Conservation (phyloP, 1,140 invertebrate genomes). For the Zaprionus capensis region DNA sequence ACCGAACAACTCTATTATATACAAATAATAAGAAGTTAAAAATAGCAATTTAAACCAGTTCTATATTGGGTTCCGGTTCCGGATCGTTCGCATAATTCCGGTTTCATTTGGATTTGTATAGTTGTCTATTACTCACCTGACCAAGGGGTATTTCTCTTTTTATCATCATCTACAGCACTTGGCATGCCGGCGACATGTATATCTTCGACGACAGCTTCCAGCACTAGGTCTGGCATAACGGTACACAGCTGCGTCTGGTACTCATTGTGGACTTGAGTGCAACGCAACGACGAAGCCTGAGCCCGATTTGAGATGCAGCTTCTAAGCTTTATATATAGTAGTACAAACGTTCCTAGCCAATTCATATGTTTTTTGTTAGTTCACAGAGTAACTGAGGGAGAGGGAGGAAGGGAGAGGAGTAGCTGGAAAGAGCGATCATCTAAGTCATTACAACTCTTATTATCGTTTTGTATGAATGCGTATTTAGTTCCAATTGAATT, state of each 20-base stretch:
- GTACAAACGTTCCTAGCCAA: constrained; percentile 18
- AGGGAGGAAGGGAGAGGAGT: neutral
- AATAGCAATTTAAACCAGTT: no score
- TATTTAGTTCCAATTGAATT: constrained; percentile 57
- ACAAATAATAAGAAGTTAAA: no score
- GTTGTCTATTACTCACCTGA: neutral
- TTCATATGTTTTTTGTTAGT: constrained; percentile 45
- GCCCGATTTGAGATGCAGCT: constrained; percentile 43
- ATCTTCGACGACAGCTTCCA: constrained; percentile 97
- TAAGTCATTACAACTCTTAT: constrained; percentile 27
- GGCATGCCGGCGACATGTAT: constrained; percentile 92
- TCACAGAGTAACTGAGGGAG: constrained; percentile 12
- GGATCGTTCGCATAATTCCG: no score
- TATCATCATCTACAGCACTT: constrained; percentile 86
- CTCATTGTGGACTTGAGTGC: constrained; percentile 90
- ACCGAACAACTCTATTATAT: no score
- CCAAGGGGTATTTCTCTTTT: constrained; percentile 6
- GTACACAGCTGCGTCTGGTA: constrained; percentile 89
- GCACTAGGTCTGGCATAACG: constrained; percentile 97
- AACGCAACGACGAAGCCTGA: constrained; percentile 44
- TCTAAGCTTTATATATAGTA: neutral
- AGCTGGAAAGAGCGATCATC: constrained; percentile 1
- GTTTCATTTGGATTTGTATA: no score
- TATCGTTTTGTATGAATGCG: constrained; percentile 50
- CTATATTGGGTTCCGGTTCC: no score